Conservation (phyloP, 2,888 invertebrate genomes). For the Vanessa cardui region DNA sequence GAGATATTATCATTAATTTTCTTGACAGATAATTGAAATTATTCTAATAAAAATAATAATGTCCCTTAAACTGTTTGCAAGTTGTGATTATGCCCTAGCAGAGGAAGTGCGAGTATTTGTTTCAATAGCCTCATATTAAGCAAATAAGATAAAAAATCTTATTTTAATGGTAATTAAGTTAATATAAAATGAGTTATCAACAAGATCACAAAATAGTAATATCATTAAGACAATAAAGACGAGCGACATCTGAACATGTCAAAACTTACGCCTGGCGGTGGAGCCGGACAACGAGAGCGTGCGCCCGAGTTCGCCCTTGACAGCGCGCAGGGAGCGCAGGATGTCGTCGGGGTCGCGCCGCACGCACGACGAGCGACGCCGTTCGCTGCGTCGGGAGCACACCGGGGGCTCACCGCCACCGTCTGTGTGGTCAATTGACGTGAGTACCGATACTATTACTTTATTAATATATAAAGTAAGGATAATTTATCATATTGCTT, state of each 20-base stretch:
- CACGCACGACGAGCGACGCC: conserved; percentile 91
- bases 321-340: conserved; percentile 89
- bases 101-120: background rate
- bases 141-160: background rate
- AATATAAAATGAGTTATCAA: background rate
- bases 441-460: too few species aligned
- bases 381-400: conserved; percentile 79
- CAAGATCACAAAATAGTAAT: background rate
- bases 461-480: too few species aligned
- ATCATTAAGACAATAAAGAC: background rate
- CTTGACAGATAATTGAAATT: too few species aligned
- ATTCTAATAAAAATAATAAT: too few species aligned
- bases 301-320: conserved; percentile 91
- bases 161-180: background rate
- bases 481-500: too few species aligned
- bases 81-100: background rate
- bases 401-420: conserved; percentile 58
- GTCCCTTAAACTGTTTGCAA: background rate
- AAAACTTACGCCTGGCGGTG: conserved; percentile 88
- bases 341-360: conserved; percentile 93
- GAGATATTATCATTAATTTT: too few species aligned
- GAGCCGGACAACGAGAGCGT: conserved; percentile 91
- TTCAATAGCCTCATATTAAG: background rate
- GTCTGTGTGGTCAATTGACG: conserved; percentile 40
- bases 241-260: conserved; percentile 13